Percentiles rank a stretch among this genome's conserved stretches.
Evolutionary conservation across 2,113 vertebrate species (phyloP).

Genomic region (Centropristis striata): DNA sequence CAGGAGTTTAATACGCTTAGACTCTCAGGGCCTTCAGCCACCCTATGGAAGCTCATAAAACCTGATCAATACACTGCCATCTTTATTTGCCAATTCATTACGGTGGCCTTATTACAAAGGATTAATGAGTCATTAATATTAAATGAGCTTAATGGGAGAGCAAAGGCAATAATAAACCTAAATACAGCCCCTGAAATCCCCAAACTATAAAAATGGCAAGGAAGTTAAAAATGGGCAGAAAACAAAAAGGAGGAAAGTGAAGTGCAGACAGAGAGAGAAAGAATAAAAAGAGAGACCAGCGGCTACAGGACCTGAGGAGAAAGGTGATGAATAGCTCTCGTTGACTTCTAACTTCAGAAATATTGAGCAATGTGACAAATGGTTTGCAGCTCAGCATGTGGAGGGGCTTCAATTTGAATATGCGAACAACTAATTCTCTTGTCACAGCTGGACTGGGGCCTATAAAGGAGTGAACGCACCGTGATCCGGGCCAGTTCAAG

Average conservation of each 20-base stretch:
- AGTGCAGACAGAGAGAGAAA: not conserved
- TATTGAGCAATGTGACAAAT: conserved; percentile 63
- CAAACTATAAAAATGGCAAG: conserved; percentile 54
- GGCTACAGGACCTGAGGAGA: conserved; percentile 1
- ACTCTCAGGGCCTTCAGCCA: conserved; percentile 61
- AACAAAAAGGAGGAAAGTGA: conserved; percentile 15
- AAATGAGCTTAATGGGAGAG: conserved; percentile 72
- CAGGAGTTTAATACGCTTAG: conserved; percentile 73
- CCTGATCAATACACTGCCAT: conserved; percentile 79
- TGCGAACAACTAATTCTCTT: conserved; percentile 47
- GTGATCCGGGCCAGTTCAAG: conserved; percentile 30
- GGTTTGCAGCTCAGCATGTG: conserved; percentile 56
- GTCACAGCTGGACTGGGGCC: conserved; percentile 67
- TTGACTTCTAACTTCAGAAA: conserved; percentile 49
- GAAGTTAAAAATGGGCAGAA: conserved; percentile 37
- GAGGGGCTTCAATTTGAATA: conserved; percentile 57
- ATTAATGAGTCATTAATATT: conserved; percentile 80
- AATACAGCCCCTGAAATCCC: conserved; percentile 56
- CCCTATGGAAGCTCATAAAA: conserved; percentile 77
- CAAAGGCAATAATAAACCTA: conserved; percentile 69
- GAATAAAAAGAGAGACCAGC: not conserved
- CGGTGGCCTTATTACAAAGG: conserved; percentile 79
- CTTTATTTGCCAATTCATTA: conserved; percentile 85
- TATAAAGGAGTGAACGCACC: conserved; percentile 14
- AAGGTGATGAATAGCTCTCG: conserved; percentile 47